Percentiles rank a stretch among this genome's conserved stretches.
These are phyloP conservation scores for Tachyglossus aculeatus DNA, from an alignment of 2,797 vertebrate species.

Conservation along the genomic window DNA sequence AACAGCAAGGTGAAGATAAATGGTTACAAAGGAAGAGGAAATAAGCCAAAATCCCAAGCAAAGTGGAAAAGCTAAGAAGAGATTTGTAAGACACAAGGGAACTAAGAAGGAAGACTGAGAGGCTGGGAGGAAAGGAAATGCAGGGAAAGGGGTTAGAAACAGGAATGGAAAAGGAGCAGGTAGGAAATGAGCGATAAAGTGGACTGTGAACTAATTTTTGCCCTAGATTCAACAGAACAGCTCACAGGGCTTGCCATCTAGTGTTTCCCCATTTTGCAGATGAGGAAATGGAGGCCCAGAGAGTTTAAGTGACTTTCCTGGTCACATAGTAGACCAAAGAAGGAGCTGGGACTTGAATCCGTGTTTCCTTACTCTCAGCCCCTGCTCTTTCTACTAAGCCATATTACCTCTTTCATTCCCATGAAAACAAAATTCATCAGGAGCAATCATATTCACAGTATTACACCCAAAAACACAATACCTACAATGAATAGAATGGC, in stretches of 20 bases:
- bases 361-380: not conserved
- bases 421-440: not conserved
- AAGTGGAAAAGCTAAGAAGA: not conserved
- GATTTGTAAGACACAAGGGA: too few relatives aligned
- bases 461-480: not conserved
- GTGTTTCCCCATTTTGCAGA: too few relatives aligned
- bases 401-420: too few relatives aligned
- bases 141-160: too few relatives aligned
- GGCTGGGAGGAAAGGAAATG: not conserved
- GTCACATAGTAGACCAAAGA: not conserved
- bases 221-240: too few relatives aligned
- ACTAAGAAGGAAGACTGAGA: too few relatives aligned
- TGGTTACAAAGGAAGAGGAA: not conserved
- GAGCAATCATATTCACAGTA: not conserved
- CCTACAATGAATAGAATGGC: not conserved
- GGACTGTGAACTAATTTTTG: too few relatives aligned
- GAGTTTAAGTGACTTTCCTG: not conserved
- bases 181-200: too few relatives aligned
- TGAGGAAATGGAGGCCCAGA: too few relatives aligned
- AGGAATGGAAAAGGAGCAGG: too few relatives aligned
- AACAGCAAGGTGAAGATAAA: not conserved
- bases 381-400: not conserved
- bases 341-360: not conserved
- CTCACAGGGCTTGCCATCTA: too few relatives aligned
- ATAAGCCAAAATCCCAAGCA: not conserved